phyloP scores from a whole-genome alignment of 2,113 vertebrate genomes.

The Microtus richardsoni region DNA sequence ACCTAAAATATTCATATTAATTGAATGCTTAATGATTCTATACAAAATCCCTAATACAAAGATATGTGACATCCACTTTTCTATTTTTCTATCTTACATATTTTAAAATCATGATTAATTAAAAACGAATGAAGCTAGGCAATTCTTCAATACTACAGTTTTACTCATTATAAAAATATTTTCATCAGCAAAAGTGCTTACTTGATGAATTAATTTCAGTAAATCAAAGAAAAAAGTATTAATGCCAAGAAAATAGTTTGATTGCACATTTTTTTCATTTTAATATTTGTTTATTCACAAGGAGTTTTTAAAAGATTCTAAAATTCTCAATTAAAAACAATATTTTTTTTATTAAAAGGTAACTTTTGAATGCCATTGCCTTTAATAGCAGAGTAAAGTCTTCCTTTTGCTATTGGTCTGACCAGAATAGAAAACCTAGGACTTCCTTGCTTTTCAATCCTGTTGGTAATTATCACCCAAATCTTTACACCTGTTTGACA shows the following conservation, averaged over 20 bases:
- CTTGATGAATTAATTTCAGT: neutral
- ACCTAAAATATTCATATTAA: neutral
- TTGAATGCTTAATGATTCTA: neutral
- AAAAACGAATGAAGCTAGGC: neutral
- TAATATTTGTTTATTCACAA: neutral
- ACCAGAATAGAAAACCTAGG: neutral
- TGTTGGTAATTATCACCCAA: neutral
- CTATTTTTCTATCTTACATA: neutral
- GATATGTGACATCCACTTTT: neutral
- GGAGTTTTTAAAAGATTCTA: neutral
- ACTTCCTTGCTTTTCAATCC: neutral
- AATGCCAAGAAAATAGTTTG: neutral
- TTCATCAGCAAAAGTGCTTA: constrained; percentile 17
- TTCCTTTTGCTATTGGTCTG: neutral
- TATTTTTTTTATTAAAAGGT: neutral
- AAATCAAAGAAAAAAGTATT: neutral
- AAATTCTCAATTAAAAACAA: neutral
- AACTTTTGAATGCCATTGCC: neutral
- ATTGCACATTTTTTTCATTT: neutral
- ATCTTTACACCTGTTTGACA: neutral
- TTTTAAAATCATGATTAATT: neutral
- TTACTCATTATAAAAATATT: neutral
- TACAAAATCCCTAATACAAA: neutral
- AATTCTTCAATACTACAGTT: neutral
- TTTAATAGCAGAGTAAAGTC: neutral